Conservation (phyloP, 2,797 vertebrate species). For the Florisuga fusca region DNA sequence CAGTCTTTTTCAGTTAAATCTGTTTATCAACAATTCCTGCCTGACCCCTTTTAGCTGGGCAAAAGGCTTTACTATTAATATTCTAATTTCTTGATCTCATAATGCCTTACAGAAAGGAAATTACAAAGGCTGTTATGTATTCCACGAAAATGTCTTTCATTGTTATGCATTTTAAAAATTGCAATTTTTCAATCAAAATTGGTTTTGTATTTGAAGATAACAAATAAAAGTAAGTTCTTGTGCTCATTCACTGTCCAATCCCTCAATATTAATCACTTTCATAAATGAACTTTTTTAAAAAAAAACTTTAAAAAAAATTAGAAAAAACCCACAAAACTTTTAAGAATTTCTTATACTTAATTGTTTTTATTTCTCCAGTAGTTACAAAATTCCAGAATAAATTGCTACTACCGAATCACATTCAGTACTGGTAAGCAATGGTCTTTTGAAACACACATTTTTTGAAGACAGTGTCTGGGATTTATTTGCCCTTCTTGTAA, state of each 20-base stretch:
- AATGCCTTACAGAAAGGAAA: not conserved
- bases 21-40: not conserved
- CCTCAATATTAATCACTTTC: not conserved
- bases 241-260: not conserved
- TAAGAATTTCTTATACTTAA: not conserved
- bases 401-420: not conserved
- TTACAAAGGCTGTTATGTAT: not conserved
- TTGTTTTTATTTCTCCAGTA: not conserved
- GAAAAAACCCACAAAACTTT: not conserved
- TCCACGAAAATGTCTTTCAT: not conserved
- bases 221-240: not conserved
- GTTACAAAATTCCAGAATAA: not conserved
- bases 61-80: not conserved
- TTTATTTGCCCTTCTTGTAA: not conserved
- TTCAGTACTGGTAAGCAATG: not conserved
- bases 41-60: accelerated
- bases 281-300: not conserved
- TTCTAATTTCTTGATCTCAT: not conserved
- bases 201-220: not conserved
- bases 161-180: not conserved
- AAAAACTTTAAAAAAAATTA: not conserved
- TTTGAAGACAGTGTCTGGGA: not conserved
- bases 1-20: not conserved
- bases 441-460: not conserved
- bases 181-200: not conserved